Conservation (phyloP, 2,888 invertebrate genomes). For the Cantharis rustica region DNA sequence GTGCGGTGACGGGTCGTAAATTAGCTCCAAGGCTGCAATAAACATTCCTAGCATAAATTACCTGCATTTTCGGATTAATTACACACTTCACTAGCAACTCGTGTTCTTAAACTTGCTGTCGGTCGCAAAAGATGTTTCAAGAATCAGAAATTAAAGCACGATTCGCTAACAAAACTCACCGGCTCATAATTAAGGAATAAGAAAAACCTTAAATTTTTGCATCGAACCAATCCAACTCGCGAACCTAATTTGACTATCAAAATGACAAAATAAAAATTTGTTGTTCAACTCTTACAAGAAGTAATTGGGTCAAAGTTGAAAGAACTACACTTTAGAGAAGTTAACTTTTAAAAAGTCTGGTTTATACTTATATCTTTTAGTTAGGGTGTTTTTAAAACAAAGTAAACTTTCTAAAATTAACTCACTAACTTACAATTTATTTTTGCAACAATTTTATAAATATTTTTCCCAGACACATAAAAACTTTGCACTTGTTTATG, state of each 20-base stretch:
- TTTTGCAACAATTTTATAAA: background rate
- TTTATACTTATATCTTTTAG: slow-evolving; percentile 28
- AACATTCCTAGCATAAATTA: slow-evolving; percentile 59
- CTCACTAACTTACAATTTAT: background rate
- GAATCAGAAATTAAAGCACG: slow-evolving; percentile 29
- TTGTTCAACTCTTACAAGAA: slow-evolving; percentile 33
- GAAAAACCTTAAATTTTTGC: background rate
- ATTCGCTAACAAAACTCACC: slow-evolving; percentile 11
- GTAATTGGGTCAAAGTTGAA: slow-evolving; percentile 38
- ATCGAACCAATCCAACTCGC: background rate
- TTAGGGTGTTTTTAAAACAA: slow-evolving; percentile 27
- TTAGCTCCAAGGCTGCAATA: slow-evolving; percentile 57
- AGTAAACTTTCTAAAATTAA: slow-evolving; percentile 24
- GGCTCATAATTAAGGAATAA: slow-evolving; percentile 17
- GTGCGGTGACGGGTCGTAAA: slow-evolving; percentile 56
- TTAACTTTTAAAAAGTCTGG: slow-evolving; percentile 30
- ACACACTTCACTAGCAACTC: slow-evolving; percentile 56
- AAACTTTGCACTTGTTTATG: background rate
- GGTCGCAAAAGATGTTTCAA: slow-evolving; percentile 30
- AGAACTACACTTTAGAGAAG: slow-evolving; percentile 31
- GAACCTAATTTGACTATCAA: background rate
- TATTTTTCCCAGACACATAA: background rate
- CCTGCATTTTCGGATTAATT: slow-evolving; percentile 59
- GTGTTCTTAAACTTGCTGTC: slow-evolving; percentile 38
- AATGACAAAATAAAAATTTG: slow-evolving; percentile 17